Percentiles rank a stretch among this genome's conserved stretches.
These are phyloP conservation scores for Mesaphorura yosii DNA, from an alignment of 1,140 invertebrate species.

Conservation along the genomic window DNA sequence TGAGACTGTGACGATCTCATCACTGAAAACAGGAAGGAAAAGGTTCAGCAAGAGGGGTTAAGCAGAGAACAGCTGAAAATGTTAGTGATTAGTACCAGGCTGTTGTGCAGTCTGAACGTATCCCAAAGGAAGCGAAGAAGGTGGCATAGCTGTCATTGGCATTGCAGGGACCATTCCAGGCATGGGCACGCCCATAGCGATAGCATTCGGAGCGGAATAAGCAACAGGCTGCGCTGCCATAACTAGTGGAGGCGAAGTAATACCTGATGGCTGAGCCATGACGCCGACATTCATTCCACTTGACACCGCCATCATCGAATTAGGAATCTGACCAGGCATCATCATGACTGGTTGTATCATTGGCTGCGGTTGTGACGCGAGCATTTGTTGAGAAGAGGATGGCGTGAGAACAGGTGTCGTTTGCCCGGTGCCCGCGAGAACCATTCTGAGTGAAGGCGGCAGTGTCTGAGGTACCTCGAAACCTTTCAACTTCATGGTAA, in stretches of 20 bases:
- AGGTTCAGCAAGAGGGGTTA: no score
- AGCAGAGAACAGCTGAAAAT: not conserved
- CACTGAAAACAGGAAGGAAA: not conserved
- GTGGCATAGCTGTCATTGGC: conserved; percentile 24
- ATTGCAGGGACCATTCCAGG: conserved; percentile 28
- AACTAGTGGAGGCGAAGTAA: no score
- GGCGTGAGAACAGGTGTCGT: conserved; percentile 15
- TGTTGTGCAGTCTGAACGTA: not conserved
- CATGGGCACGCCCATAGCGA: no score
- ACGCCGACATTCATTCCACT: no score
- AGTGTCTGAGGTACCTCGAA: conserved; percentile 75
- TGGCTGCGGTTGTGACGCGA: no score
- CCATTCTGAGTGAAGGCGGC: conserved; percentile 53
- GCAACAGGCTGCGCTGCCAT: no score
- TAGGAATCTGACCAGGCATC: no score
- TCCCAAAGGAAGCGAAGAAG: conserved; percentile 5
- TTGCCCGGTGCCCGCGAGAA: conserved; percentile 21
- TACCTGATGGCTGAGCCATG: no score
- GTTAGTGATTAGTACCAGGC: not conserved
- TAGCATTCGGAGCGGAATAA: no score
- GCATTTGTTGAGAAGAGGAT: no score
- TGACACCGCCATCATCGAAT: no score
- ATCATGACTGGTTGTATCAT: conserved; percentile 10
- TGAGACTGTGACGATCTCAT: not conserved
- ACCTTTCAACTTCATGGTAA: conserved; percentile 83